A percentile compares a stretch with the other conserved stretches of the same genome.
These are phyloP conservation scores for Ferdinandea cuprea DNA, from an alignment of 2,888 invertebrate species.

Conservation along the genomic window DNA sequence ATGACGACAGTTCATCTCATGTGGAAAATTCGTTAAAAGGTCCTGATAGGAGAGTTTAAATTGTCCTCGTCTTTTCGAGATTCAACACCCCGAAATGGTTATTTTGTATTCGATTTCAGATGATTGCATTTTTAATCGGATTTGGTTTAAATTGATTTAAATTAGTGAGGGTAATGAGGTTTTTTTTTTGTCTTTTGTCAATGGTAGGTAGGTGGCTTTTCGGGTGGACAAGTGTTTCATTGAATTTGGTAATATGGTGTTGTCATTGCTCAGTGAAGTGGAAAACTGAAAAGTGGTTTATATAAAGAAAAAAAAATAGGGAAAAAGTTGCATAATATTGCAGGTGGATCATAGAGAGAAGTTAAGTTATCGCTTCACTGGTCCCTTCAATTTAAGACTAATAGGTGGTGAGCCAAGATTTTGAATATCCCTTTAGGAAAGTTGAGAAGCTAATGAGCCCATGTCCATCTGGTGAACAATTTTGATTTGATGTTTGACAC, in stretches of 20 bases:
- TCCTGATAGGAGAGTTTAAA: constrained; percentile 47
- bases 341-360: too few relatives aligned
- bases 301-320: neutral
- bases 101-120: constrained; percentile 71
- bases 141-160: constrained; percentile 72
- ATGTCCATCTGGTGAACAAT: too few relatives aligned
- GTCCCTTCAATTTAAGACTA: too few relatives aligned
- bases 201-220: constrained; percentile 27
- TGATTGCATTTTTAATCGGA: constrained; percentile 74
- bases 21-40: constrained; percentile 74
- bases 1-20: constrained; percentile 68
- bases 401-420: too few relatives aligned
- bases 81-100: constrained; percentile 22
- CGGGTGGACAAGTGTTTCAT: constrained; percentile 17
- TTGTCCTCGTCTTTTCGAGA: constrained; percentile 18
- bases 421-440: too few relatives aligned
- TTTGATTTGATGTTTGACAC: too few relatives aligned
- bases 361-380: too few relatives aligned
- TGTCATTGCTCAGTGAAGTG: constrained; percentile 3
- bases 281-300: constrained; percentile 17
- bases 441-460: too few relatives aligned
- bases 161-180: constrained; percentile 68
- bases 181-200: constrained; percentile 12
- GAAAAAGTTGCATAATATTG: too few relatives aligned
- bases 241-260: neutral